phyloP scores from a whole-genome alignment of 2,888 invertebrate species.

The Ryuthela nishihirai region DNA sequence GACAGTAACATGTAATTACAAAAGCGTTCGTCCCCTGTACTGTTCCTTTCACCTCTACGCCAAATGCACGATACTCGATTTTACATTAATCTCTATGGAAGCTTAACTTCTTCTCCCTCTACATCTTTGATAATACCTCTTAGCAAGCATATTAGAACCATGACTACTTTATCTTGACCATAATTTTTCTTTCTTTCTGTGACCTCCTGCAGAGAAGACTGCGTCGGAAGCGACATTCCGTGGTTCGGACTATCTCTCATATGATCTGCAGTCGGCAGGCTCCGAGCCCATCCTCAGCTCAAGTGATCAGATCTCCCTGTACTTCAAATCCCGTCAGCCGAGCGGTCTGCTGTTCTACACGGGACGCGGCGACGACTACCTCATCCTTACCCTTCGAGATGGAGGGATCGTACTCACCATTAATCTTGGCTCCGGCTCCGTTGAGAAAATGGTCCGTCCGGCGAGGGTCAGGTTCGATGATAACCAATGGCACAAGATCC shows the following conservation, averaged over 20 bases:
- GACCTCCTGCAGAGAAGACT: constrained; percentile 76
- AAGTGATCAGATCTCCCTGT: constrained; percentile 82
- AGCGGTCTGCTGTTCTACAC: constrained; percentile 90
- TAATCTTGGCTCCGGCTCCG: constrained; percentile 65
- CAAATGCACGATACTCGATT: too few relatives aligned
- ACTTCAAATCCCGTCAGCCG: constrained; percentile 87
- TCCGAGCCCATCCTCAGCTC: constrained; percentile 82
- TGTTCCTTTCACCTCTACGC: too few relatives aligned
- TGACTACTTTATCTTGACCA: too few relatives aligned
- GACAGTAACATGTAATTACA: too few relatives aligned
- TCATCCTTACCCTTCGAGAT: constrained; percentile 82
- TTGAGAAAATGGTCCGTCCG: constrained; percentile 66
- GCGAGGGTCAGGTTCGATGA: constrained; percentile 87
- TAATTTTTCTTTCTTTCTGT: constrained; percentile 39
- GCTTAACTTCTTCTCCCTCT: too few relatives aligned
- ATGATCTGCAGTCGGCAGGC: constrained; percentile 79
- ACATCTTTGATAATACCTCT: too few relatives aligned
- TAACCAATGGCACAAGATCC: constrained; percentile 93
- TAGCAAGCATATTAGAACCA: too few relatives aligned
- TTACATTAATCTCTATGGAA: too few relatives aligned
- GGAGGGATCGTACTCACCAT: constrained; percentile 84
- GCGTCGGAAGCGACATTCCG: constrained; percentile 91
- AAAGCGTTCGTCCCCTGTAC: too few relatives aligned
- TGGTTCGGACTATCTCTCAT: constrained; percentile 85
- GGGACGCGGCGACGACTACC: constrained; percentile 63